Base-by-base conservation (phyloP, 2,797 vertebrate genomes). In the Halcyon chelicuti region DNA sequence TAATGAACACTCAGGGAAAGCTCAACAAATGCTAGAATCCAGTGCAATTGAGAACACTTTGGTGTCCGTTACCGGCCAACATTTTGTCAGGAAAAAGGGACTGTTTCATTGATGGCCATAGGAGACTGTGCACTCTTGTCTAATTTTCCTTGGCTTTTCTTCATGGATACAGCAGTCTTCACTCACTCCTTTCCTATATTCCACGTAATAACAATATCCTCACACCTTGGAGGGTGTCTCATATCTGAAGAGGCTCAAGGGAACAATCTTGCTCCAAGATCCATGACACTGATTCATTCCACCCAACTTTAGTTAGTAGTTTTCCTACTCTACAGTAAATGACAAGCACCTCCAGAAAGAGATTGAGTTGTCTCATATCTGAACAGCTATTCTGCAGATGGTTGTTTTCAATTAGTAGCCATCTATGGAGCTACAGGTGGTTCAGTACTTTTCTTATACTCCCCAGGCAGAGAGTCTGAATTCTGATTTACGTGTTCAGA, bases 1-100 rank as follows among this genome's bases (percentile, higher is more conserved):
- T 97, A 97, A 98, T 97, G 97, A 97, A 95, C 61, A 90, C 76
- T 94, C 84, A 90, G 89, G 55, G 74, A 95, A 93, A 96, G 88
- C 96, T 96, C 81, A 94, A 93, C 75, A 94, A 96, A 95, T 29
- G 17, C 71, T 93, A 89, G 92, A 96, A 93, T 95, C 22, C 60
- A 63, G 33, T 40, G 47, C 81, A 97, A 93, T 21, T 66, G 86
- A 84, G 92, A 96, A 82, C 57, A 86, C 60, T 78, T 97, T 66
- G 78, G 61, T 72, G 63, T 82, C 84, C 57, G 66, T 76, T 82
- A 90, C 29, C 55, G 42, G 54, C 3, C 68, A 77, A 62, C 60
- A 15, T 90, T 94, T 91, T 10, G 12, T 90, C 63, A 68, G 75
- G 55, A 72, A 42, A 75, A 62, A n/a, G 40, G 39, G 18, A 47